Evolutionary conservation across 2,113 vertebrate species (phyloP).

Genomic region (Carassius carassius): DNA sequence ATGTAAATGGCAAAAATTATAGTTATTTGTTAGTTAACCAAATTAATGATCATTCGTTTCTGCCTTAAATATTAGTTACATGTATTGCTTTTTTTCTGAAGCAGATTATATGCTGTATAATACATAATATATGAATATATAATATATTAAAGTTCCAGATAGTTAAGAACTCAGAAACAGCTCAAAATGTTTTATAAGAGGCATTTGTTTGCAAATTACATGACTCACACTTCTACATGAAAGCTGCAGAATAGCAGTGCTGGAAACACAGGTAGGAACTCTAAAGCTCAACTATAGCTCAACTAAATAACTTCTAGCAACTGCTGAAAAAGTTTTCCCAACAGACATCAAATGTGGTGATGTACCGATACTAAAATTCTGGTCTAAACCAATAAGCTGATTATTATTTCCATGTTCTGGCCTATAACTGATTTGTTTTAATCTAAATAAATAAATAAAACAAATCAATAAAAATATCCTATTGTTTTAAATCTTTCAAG

Average conservation of each 20-base stretch:
- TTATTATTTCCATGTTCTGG: background rate
- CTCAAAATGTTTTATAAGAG: background rate
- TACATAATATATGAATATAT: too few relatives aligned
- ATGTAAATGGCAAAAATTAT: too few relatives aligned
- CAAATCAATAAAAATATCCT: background rate
- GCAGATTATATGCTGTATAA: background rate
- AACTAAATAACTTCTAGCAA: background rate
- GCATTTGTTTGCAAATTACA: background rate
- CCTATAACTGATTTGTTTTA: background rate
- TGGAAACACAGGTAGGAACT: background rate
- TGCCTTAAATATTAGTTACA: too few relatives aligned
- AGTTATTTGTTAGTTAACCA: too few relatives aligned
- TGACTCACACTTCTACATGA: background rate
- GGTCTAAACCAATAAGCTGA: background rate
- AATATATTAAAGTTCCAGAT: too few relatives aligned
- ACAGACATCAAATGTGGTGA: background rate
- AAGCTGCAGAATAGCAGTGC: background rate
- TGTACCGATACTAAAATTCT: background rate
- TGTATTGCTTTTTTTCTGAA: background rate
- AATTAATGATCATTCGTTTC: too few relatives aligned
- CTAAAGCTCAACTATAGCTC: background rate
- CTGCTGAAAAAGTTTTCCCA: background rate
- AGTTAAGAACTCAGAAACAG: background rate
- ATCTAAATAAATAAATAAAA: background rate
- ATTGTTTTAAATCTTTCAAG: background rate